These are phyloP conservation scores for Hystrix brachyura DNA, from an alignment of 2,113 vertebrate genomes.

Conservation along the genomic window DNA sequence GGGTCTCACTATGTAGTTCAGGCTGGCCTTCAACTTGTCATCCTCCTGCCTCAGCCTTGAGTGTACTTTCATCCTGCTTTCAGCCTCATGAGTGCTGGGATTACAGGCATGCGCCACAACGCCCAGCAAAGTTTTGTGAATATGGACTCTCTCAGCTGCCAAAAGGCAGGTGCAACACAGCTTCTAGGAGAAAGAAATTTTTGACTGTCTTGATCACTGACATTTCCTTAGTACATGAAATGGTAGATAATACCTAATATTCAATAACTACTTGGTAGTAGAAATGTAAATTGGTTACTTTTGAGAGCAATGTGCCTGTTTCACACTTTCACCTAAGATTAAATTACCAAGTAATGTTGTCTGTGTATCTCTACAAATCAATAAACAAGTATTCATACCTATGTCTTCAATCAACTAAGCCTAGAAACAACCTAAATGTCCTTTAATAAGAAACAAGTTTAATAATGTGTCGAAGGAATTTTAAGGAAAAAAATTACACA, in stretches of 20 bases:
- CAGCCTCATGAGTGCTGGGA: neutral
- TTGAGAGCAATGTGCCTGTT: slow-evolving; percentile 4
- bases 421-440: neutral
- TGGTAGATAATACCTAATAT: neutral
- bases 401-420: neutral
- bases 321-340: neutral
- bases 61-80: neutral
- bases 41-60: no score
- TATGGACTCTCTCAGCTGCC: neutral
- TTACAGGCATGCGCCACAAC: neutral
- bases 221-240: slow-evolving; percentile 28
- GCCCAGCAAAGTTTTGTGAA: neutral
- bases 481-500: neutral
- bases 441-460: neutral
- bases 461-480: neutral
- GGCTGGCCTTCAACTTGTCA: neutral
- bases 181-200: neutral
- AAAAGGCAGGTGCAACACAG: neutral
- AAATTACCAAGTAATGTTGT: neutral
- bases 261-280: neutral
- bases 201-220: neutral
- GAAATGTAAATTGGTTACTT: slow-evolving; percentile 24
- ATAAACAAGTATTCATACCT: slow-evolving; percentile 18
- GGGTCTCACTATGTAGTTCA: neutral
- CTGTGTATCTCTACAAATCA: neutral